These are phyloP conservation scores for Cetoscarus ocellatus DNA, from an alignment of 2,797 vertebrate genomes.

Conservation along the genomic window DNA sequence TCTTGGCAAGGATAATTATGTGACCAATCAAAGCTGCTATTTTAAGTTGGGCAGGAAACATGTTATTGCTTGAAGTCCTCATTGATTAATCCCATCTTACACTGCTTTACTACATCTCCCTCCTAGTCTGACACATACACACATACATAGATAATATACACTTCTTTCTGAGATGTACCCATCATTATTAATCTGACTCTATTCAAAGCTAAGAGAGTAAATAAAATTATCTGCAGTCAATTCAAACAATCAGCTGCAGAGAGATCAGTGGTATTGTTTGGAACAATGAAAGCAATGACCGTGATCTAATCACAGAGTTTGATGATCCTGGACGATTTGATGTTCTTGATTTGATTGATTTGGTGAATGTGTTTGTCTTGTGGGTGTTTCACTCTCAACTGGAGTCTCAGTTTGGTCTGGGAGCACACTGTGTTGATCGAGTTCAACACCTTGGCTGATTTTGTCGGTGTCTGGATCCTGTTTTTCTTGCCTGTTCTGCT, in stretches of 20 bases:
- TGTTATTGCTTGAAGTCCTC: neutral
- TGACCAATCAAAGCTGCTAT: too few relatives aligned
- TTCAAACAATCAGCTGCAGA: slow-evolving; percentile 29
- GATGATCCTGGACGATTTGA: slow-evolving; percentile 1
- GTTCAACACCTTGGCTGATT: slow-evolving; percentile 1
- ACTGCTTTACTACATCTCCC: slow-evolving; percentile 6
- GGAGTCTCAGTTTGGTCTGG: slow-evolving; percentile 16
- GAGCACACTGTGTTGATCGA: neutral
- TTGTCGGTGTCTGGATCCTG: slow-evolving; percentile 10
- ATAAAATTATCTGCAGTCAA: slow-evolving; percentile 44
- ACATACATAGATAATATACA: slow-evolving; percentile 36
- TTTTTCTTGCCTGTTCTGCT: slow-evolving; percentile 12
- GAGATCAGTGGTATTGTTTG: slow-evolving; percentile 56
- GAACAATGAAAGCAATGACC: slow-evolving; percentile 35
- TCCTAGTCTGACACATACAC: slow-evolving; percentile 6
- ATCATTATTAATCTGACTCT: slow-evolving; percentile 39
- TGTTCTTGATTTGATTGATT: slow-evolving; percentile 8
- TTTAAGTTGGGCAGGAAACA: neutral
- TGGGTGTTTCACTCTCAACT: slow-evolving; percentile 15
- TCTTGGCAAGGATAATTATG: too few relatives aligned
- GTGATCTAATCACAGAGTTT: slow-evolving; percentile 51
- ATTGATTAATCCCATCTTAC: neutral
- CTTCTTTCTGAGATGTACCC: slow-evolving; percentile 28
- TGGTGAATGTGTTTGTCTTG: slow-evolving; percentile 35
- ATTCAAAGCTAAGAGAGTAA: slow-evolving; percentile 46